Conservation (phyloP, 1,140 invertebrate genomes). For the Pseudomyrmex sp. region DNA sequence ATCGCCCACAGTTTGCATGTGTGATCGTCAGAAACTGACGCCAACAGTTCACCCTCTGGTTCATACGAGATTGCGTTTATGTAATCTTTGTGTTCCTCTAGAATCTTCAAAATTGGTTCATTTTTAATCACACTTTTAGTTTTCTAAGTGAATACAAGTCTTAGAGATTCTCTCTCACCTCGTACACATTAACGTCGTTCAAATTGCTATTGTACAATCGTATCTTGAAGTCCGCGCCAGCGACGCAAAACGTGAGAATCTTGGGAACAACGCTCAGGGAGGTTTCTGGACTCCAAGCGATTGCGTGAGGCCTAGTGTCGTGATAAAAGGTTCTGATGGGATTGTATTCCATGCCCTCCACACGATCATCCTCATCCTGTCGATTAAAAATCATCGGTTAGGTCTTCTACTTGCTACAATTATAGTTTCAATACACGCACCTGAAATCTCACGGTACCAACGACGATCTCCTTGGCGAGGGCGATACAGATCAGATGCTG, state of each 20-base stretch:
- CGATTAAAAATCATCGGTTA: not conserved
- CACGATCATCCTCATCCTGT: slow-evolving; percentile 82
- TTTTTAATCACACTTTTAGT: not conserved
- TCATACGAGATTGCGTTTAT: slow-evolving; percentile 90
- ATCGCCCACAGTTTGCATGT: slow-evolving; percentile 90
- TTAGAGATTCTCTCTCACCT: slow-evolving; percentile 74
- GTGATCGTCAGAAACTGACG: slow-evolving; percentile 91
- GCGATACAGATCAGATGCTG: slow-evolving; percentile 85
- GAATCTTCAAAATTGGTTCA: slow-evolving; percentile 82
- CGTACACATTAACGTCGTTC: slow-evolving; percentile 82
- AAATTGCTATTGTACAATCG: slow-evolving; percentile 86
- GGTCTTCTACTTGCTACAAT: not conserved
- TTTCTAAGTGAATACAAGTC: no score
- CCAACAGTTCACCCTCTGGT: slow-evolving; percentile 88
- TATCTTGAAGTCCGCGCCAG: slow-evolving; percentile 86
- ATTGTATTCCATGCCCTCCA: slow-evolving; percentile 80
- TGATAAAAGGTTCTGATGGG: slow-evolving; percentile 84
- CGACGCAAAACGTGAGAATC: slow-evolving; percentile 86
- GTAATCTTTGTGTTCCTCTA: slow-evolving; percentile 89
- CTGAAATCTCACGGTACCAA: slow-evolving; percentile 84
- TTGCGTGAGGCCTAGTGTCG: slow-evolving; percentile 84
- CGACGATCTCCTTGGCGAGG: slow-evolving; percentile 81
- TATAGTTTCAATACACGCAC: slow-evolving; percentile 48
- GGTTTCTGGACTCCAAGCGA: slow-evolving; percentile 88
- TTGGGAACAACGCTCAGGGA: slow-evolving; percentile 87